Evolutionary conservation across 2,113 vertebrate genomes (phyloP).

Genomic region (Gasterosteus nipponicus): DNA sequence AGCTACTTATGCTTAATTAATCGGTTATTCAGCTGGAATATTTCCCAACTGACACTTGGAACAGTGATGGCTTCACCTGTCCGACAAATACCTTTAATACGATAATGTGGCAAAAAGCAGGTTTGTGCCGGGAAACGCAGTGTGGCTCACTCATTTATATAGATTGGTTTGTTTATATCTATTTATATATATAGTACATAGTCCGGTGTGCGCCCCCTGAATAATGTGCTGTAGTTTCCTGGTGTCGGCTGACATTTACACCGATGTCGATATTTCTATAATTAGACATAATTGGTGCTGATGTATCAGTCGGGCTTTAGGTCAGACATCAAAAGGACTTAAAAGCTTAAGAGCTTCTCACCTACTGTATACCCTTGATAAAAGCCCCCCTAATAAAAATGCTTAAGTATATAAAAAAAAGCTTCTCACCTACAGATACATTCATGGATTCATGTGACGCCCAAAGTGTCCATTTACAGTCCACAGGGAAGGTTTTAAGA

Average conservation of each 20-base stretch:
- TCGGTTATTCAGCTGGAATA: background rate
- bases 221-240: background rate
- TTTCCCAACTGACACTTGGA: background rate
- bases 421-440: constrained; percentile 1
- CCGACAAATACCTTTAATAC: background rate
- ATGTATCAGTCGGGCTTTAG: background rate
- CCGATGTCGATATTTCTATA: background rate
- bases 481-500: background rate
- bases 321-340: background rate
- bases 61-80: background rate
- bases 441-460: background rate
- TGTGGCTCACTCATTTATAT: background rate
- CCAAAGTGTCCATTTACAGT: background rate
- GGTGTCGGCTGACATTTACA: background rate
- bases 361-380: background rate
- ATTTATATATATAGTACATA: too few species aligned
- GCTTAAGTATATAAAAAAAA: too few species aligned
- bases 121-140: too few species aligned
- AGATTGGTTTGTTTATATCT: too few species aligned
- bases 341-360: background rate
- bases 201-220: background rate
- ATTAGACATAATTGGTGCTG: background rate
- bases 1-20: background rate
- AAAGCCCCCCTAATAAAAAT: too few species aligned
- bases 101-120: background rate